Evolutionary conservation across 2,888 invertebrate species (phyloP), one percentile per base, ranked within the genome.

Genomic region (Poecilobothrus nobilitatus): DNA sequence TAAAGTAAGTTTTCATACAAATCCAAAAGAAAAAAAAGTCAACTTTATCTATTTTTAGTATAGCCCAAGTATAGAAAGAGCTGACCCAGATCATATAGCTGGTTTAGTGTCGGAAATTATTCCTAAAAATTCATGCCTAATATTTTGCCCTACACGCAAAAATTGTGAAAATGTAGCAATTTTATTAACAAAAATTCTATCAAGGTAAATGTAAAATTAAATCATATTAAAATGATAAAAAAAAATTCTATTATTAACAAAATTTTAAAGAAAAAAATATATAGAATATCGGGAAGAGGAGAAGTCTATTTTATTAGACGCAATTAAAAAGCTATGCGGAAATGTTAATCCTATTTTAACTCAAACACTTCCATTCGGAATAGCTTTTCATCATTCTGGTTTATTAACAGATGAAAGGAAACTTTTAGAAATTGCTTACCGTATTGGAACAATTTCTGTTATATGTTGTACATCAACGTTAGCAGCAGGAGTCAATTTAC

Each of bases 401-500:
- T 85, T 98, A 65, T 94, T 94, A 4, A 85, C 85, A 9, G 96
- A 95, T 76, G 97, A 98, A 83, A 83, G 97, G 41, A 85, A 85
- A 72, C 83, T 94, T 67, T 84, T 97, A 20, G 97, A 97, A 80
- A 92, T 91, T 69, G 91, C 88, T 1, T 96, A 91, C 79, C 86
- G 90, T 72, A 84, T 86, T n/a, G 94, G 94, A 0, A 88, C 87
- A n/a, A 82, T 98, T 53, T 91, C 89, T 71, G 91, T 95, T 41
- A 86, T 98, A 72, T 94, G 95, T 78, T 97, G 96, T 78, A 98
- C 97, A 0, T 96, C 97, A 1, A 98, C 97, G 0, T 84, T 98
- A 72, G 97, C 97, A n/a, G 97, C 97, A 27, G 97, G 97, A 4
- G 95, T 98, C 37, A 98, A 98, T 86, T 85, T 98, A 73, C 97